Evolutionary conservation across 2,113 vertebrate genomes (phyloP), one percentile per base, ranked within the genome.

Genomic region (Cyprinus carpio): DNA sequence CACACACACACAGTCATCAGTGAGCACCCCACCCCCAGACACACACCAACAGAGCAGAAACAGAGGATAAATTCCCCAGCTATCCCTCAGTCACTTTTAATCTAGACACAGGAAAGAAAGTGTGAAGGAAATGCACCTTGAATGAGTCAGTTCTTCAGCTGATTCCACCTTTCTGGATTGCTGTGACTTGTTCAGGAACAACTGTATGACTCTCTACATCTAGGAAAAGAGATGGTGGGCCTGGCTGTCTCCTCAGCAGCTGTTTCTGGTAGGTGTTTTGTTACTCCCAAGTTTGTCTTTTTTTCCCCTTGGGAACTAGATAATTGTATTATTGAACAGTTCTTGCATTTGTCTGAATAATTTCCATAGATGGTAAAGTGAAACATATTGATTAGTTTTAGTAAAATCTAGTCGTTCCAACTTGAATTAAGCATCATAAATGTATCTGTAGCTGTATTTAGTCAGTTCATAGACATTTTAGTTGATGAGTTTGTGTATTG

Each of bases 231-330:
- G 75, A 90, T 90, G 90, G 88, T 90, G 84, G 88, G 84, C 6
- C 83, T 87, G 69, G 37, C 84, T 54, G 84, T 75, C 37, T 80
- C 86, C 20, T 81, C 82, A 71, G 74, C 86, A 89, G 77, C 72
- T 88, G 83, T 65, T 49, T 81, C 83, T 64, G 90, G 88, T 91
- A 90, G 76, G 90, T 86, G 25, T 75, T 86, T 85, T 46, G 18
- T 86, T 60, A 81, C 84, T 85, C 13, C 27, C 37, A 6, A 29
- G 20, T 76, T 84, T 31, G 10, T 27, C 25, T 77, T 27, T 69
- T 79, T 27, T 12, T n/a, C n/a, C n/a, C 34, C 20, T 75, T 81
- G 65, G 16, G 31, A 75, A 15, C 31, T 20, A 9, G 16, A 23
- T 40, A 25, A n/a, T 46, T 84, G 27, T 71, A 37, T 51, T 43